These are phyloP conservation scores for Ecdyonurus torrentis DNA, from an alignment of 2,888 invertebrate genomes.

Conservation along the genomic window DNA sequence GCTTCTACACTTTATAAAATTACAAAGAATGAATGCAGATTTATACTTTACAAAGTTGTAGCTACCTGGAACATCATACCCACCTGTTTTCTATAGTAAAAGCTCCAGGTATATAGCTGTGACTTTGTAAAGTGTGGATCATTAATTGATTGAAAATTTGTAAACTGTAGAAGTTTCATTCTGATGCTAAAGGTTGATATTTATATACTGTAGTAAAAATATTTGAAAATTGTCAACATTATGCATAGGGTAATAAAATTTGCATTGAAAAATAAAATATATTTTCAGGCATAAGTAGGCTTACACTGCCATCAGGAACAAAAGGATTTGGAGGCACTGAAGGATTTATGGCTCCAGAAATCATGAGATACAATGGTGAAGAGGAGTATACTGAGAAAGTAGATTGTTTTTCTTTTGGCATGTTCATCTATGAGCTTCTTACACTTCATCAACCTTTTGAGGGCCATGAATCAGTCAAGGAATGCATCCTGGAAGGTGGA, in stretches of 20 bases:
- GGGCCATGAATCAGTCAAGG: constrained; percentile 91
- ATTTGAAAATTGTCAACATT: neutral
- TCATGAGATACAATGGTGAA: constrained; percentile 94
- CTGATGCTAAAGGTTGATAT: neutral
- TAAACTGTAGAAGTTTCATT: neutral
- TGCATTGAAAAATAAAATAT: no score
- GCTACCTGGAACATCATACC: no score
- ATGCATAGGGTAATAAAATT: neutral
- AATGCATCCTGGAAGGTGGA: constrained; percentile 88
- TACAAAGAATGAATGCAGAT: no score
- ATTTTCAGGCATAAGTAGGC: constrained; percentile 57
- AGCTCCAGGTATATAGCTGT: no score
- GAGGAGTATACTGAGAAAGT: constrained; percentile 98
- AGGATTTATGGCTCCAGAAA: constrained; percentile 99
- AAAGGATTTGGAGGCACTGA: constrained; percentile 98
- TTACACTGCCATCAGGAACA: constrained; percentile 76
- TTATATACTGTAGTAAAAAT: neutral
- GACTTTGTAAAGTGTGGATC: no score
- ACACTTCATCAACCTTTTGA: constrained; percentile 90
- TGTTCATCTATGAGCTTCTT: constrained; percentile 92
- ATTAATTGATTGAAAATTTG: no score
- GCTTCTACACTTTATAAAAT: no score
- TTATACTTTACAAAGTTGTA: no score
- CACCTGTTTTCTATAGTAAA: no score
- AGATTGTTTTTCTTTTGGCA: constrained; percentile 97